Evolutionary conservation across 2,113 vertebrate species (phyloP).

Genomic region (Labeo rohita): DNA sequence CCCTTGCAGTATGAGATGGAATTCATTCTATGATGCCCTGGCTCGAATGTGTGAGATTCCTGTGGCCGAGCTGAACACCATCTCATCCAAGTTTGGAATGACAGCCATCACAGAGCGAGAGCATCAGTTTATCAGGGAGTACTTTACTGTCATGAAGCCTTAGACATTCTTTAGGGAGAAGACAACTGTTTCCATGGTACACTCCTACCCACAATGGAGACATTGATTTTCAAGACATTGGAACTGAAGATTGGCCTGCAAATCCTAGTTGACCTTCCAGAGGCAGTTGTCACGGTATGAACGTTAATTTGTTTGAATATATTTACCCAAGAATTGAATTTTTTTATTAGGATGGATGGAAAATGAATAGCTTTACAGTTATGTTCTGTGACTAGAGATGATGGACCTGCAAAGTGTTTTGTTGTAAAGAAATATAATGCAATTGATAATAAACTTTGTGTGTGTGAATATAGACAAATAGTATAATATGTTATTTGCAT

Average conservation of each 20-base stretch:
- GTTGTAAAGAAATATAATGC: no score
- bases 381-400: no score
- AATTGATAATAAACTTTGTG: neutral
- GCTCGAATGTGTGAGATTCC: constrained; percentile 34
- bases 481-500: neutral
- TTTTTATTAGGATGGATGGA: no score
- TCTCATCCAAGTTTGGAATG: constrained; percentile 23
- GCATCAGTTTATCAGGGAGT: constrained; percentile 37
- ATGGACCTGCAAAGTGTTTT: no score
- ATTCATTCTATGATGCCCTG: constrained; percentile 47
- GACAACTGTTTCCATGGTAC: constrained; percentile 39
- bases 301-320: no score
- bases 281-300: constrained; percentile 45
- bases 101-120: constrained; percentile 33
- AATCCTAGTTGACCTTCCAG: constrained; percentile 42
- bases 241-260: constrained; percentile 23
- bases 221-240: constrained; percentile 48
- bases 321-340: no score
- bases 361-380: no score
- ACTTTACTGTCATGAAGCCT: constrained; percentile 32
- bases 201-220: constrained; percentile 43
- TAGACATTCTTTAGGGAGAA: constrained; percentile 42
- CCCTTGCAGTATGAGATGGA: constrained; percentile 39
- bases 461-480: neutral
- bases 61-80: constrained; percentile 24